A percentile compares a stretch with the other conserved stretches of the same genome.
Conservation (phyloP, 2,888 invertebrate species). For the Tethea ocularis region DNA sequence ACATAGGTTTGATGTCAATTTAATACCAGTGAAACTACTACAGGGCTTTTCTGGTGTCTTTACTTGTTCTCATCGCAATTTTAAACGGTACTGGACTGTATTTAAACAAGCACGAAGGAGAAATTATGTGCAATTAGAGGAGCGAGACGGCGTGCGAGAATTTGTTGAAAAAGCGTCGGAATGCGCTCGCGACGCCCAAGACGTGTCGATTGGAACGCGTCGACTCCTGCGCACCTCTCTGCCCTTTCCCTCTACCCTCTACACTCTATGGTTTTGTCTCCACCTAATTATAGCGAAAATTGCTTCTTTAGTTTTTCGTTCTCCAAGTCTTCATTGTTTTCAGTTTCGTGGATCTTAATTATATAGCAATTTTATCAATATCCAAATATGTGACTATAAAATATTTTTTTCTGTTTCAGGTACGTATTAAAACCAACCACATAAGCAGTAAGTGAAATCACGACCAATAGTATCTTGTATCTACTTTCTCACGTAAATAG, state of each 20-base stretch:
- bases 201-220: conserved; percentile 68
- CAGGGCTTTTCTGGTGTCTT: conserved; percentile 29
- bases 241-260: background rate
- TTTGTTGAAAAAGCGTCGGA: conserved; percentile 69
- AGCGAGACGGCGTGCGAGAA: conserved; percentile 70
- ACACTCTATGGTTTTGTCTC: conserved; percentile 5
- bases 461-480: conserved; percentile 40
- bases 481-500: conserved; percentile 20
- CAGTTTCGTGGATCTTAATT: background rate
- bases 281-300: conserved; percentile 5
- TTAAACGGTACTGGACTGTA: conserved; percentile 58
- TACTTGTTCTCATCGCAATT: conserved; percentile 46
- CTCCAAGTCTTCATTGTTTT: conserved; percentile 4
- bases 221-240: conserved; percentile 35
- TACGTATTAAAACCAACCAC: conserved; percentile 31
- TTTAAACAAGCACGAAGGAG: conserved; percentile 76
- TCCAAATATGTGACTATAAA: conserved; percentile 20
- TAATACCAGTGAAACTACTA: conserved; percentile 16
- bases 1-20: conserved; percentile 15
- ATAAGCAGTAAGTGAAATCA: conserved; percentile 29
- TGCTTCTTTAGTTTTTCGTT: conserved; percentile 8
- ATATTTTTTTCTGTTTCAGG: conserved; percentile 43
- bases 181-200: conserved; percentile 61
- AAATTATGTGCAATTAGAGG: conserved; percentile 79
- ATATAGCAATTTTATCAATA: conserved; percentile 21